These are phyloP conservation scores for Hydrolagus affinis DNA, from an alignment of 2,113 vertebrate species.

Conservation along the genomic window DNA sequence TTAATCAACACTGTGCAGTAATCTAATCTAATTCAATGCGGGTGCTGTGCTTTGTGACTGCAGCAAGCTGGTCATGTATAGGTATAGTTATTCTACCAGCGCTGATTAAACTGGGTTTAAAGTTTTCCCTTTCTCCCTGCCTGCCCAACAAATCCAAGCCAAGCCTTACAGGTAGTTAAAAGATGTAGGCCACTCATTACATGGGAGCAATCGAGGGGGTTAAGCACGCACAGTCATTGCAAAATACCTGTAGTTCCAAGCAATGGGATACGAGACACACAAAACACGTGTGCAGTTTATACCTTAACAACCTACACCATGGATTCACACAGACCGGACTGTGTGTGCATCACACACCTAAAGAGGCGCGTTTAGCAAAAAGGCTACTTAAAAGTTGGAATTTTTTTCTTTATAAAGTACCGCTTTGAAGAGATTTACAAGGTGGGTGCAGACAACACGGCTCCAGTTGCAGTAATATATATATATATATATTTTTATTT, in stretches of 20 bases:
- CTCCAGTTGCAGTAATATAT: not conserved
- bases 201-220: not conserved
- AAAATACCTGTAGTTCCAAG: no score
- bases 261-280: not conserved
- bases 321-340: not conserved
- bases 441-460: not conserved
- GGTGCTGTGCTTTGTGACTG: no score
- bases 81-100: no score
- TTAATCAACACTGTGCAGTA: no score
- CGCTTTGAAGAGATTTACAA: constrained; percentile 10
- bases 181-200: not conserved
- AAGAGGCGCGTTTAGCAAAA: not conserved
- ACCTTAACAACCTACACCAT: not conserved
- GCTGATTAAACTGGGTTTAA: no score
- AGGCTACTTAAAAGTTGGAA: not conserved
- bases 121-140: no score
- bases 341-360: not conserved
- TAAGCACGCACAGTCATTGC: not conserved
- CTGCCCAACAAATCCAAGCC: no score
- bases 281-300: not conserved
- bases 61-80: no score
- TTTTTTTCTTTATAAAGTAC: not conserved
- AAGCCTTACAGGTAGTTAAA: not conserved
- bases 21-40: no score
- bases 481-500: no score